phyloP scores from a whole-genome alignment of 2,113 vertebrate genomes.

The Meles meles region DNA sequence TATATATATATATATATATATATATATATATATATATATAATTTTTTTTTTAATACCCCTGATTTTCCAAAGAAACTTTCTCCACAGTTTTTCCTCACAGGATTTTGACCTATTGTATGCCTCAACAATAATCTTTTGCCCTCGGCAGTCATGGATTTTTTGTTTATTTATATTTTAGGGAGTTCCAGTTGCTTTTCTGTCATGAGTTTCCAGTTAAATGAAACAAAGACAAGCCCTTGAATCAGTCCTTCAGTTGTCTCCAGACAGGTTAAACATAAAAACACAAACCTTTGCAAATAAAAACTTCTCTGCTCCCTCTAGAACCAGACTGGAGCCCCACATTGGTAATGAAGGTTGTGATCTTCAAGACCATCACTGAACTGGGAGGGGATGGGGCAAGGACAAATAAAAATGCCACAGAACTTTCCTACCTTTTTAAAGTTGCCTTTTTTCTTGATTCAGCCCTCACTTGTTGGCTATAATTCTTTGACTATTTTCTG shows the following conservation, averaged over 20 bases:
- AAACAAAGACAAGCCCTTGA: neutral
- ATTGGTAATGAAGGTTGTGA: neutral
- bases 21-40: rapidly evolving
- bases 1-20: rapidly evolving
- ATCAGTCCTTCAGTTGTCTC: neutral
- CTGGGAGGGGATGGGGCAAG: neutral
- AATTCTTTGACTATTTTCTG: neutral
- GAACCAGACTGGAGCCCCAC: neutral
- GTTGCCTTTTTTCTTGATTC: neutral
- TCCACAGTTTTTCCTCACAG: neutral
- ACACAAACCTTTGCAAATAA: neutral
- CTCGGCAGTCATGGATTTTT: neutral
- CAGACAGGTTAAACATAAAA: neutral
- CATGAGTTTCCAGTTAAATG: neutral
- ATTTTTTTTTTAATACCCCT: neutral
- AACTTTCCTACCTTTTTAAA: neutral
- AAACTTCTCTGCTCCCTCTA: neutral
- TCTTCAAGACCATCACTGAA: neutral
- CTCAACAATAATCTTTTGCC: neutral
- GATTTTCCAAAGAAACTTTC: neutral
- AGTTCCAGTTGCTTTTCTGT: neutral
- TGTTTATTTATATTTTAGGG: neutral
- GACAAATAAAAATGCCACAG: neutral
- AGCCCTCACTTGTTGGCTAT: neutral
- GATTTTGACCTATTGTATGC: neutral